These are phyloP conservation scores for Serilophus lunatus DNA, from an alignment of 2,113 vertebrate species.

Conservation along the genomic window DNA sequence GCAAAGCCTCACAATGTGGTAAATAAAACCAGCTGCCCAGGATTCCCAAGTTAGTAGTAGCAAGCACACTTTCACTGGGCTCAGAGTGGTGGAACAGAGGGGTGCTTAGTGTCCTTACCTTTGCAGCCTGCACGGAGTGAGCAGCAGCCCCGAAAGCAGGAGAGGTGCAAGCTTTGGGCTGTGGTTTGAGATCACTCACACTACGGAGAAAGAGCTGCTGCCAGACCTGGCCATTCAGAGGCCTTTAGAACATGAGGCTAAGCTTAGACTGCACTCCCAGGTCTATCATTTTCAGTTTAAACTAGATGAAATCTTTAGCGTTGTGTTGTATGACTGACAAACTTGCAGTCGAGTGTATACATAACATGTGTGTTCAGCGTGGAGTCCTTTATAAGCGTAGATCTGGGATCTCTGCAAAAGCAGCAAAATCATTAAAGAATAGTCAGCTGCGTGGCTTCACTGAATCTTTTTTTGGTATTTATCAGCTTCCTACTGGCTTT, in stretches of 20 bases:
- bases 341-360: neutral
- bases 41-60: neutral
- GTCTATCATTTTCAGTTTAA: neutral
- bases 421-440: neutral
- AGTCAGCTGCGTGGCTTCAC: neutral
- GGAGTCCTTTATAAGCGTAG: neutral
- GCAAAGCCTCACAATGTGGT: neutral
- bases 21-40: neutral
- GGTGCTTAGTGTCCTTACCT: neutral
- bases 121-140: neutral
- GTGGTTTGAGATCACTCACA: neutral
- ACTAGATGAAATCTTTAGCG: neutral
- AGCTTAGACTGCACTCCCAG: neutral
- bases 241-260: neutral
- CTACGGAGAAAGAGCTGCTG: neutral
- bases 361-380: neutral
- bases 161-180: neutral
- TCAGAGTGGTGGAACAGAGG: neutral
- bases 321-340: neutral
- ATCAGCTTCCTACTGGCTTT: neutral
- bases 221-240: neutral
- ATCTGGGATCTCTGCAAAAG: neutral
- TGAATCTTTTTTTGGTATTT: neutral
- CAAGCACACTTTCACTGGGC: neutral
- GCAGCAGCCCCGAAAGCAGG: neutral